These are phyloP conservation scores for Xestoiulus laeticollis DNA, from an alignment of 2,888 invertebrate species.

Conservation along the genomic window DNA sequence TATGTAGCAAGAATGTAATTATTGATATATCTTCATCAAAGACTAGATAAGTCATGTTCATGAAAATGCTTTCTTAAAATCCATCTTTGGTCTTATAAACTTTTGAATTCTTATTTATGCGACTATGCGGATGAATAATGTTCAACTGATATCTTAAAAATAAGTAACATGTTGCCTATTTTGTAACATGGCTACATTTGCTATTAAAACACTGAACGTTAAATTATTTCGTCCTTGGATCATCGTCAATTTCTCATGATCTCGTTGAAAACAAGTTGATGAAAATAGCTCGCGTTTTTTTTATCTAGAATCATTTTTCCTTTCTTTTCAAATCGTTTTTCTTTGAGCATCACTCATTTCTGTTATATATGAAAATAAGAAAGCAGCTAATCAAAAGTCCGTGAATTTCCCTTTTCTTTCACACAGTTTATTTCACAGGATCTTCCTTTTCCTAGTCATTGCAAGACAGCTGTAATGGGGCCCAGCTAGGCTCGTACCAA, in stretches of 20 bases:
- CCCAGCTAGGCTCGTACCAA: background rate
- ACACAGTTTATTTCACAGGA: background rate
- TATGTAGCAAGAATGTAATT: background rate
- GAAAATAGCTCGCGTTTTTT: background rate
- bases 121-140: background rate
- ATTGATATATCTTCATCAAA: no score
- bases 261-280: background rate
- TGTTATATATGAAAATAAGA: background rate
- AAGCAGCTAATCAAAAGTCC: constrained; percentile 21
- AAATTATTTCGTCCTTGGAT: background rate
- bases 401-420: constrained; percentile 3
- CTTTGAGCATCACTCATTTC: constrained; percentile 10
- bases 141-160: background rate
- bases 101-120: no score
- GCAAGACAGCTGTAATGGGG: constrained; percentile 12
- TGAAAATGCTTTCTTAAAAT: no score
- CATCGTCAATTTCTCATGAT: background rate
- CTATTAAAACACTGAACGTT: background rate
- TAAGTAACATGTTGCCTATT: background rate
- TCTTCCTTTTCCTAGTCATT: background rate
- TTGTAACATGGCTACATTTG: no score
- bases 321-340: constrained; percentile 1
- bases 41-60: no score
- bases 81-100: no score
- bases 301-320: background rate